Evolutionary conservation across 1,140 invertebrate genomes (phyloP).

Genomic region (Cyclina sinensis): DNA sequence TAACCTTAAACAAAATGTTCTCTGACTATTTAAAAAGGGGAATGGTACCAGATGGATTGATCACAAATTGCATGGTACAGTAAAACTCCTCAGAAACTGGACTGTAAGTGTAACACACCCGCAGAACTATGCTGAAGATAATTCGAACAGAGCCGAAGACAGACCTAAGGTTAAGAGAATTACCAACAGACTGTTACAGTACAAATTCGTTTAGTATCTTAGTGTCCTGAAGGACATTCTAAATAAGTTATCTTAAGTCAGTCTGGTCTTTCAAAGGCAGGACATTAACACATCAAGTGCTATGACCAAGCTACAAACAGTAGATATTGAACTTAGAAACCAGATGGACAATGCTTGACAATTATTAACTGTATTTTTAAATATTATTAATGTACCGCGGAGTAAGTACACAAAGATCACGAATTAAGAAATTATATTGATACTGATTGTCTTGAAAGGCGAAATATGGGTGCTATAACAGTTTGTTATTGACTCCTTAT

Average conservation of each 20-base stretch:
- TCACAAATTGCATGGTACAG: slow-evolving; percentile 53
- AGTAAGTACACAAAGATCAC: no score
- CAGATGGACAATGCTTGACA: no score
- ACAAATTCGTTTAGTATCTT: slow-evolving; percentile 46
- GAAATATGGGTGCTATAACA: no score
- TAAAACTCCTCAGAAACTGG: slow-evolving; percentile 58
- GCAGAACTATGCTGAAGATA: slow-evolving; percentile 64
- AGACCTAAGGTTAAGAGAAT: slow-evolving; percentile 65
- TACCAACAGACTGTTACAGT: slow-evolving; percentile 21
- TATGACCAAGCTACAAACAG: slow-evolving; percentile 31
- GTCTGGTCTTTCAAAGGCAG: not conserved
- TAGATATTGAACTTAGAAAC: not conserved
- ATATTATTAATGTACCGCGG: no score
- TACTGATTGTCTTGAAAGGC: no score
- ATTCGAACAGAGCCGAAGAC: slow-evolving; percentile 37
- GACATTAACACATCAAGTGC: slow-evolving; percentile 40
- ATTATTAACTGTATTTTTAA: no score
- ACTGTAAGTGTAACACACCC: slow-evolving; percentile 50
- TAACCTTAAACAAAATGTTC: no score
- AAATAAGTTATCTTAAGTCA: not conserved
- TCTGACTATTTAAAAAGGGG: no score
- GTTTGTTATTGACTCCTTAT: not conserved
- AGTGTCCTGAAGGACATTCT: slow-evolving; percentile 17
- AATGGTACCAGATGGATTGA: slow-evolving; percentile 66
- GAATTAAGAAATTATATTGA: no score